phyloP scores from a whole-genome alignment of 1,140 invertebrate genomes.

The Cecropterus lyciades region DNA sequence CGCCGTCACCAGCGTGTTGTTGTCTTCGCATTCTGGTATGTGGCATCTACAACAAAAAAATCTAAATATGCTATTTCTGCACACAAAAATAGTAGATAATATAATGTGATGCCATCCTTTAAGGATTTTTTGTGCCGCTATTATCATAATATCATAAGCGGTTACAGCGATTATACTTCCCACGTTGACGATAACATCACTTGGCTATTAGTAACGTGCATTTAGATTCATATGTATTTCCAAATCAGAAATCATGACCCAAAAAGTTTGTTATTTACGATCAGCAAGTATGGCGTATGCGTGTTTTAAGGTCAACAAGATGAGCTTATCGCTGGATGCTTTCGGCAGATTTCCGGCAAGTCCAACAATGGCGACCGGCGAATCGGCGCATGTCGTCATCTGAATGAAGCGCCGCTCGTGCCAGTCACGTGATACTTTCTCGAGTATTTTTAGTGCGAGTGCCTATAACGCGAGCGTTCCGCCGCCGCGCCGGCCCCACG shows the following conservation, averaged over 20 bases:
- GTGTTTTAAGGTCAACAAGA: constrained; percentile 6
- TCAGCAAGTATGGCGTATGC: not conserved
- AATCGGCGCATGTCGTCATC: constrained; percentile 13
- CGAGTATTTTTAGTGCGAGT: constrained; percentile 19
- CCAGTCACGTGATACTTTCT: constrained; percentile 13
- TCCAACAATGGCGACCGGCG: not conserved
- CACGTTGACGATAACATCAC: too few species aligned
- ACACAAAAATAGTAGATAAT: too few species aligned
- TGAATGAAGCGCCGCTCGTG: not conserved
- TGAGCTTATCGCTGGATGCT: constrained; percentile 6
- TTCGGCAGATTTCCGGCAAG: constrained; percentile 7
- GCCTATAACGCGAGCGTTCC: constrained; percentile 1
- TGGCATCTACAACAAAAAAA: constrained; percentile 51
- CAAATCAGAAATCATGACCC: too few species aligned
- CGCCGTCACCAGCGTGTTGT: constrained; percentile 41
- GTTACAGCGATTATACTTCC: too few species aligned
- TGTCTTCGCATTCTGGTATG: constrained; percentile 68
- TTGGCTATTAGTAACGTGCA: too few species aligned
- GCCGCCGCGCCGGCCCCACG: constrained; percentile 6
- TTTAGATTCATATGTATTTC: too few species aligned
- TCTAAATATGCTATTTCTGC: too few species aligned
- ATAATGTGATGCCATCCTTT: too few species aligned
- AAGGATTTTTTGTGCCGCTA: too few species aligned
- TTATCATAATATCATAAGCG: too few species aligned
- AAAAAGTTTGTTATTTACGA: not conserved